These are phyloP conservation scores for Oreochromis niloticus DNA, from an alignment of 2,113 vertebrate genomes.

Conservation along the genomic window DNA sequence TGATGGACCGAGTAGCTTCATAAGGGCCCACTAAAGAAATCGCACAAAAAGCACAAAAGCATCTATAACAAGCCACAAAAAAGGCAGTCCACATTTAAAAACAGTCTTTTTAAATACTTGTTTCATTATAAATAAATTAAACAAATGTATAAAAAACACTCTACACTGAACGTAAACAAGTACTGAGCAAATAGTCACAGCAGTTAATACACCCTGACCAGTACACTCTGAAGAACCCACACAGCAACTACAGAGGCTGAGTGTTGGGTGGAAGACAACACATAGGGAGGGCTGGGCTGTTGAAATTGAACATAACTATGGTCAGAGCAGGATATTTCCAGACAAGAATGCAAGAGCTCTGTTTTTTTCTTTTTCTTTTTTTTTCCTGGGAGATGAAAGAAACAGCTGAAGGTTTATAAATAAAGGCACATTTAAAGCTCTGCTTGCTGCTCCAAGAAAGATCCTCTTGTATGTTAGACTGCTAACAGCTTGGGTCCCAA, in stretches of 20 bases:
- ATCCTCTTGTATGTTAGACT: constrained; percentile 65
- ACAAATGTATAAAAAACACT: background rate
- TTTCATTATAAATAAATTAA: background rate
- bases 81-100: background rate
- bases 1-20: background rate
- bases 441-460: constrained; percentile 56
- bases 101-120: background rate
- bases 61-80: background rate
- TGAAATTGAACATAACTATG: constrained; percentile 71
- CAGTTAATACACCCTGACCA: background rate
- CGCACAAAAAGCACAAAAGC: background rate
- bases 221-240: background rate
- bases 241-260: background rate
- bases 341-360: constrained; percentile 70
- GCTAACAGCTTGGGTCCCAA: constrained; percentile 24
- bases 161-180: background rate
- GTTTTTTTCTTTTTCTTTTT: background rate
- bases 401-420: constrained; percentile 81
- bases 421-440: constrained; percentile 73
- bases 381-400: constrained; percentile 66
- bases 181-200: background rate
- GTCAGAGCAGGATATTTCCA: constrained; percentile 76
- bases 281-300: constrained; percentile 47
- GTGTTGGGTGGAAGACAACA: constrained; percentile 1
- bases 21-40: background rate